These are phyloP conservation scores for Notospermus geniculatus DNA, from an alignment of 1,140 invertebrate species.

Conservation along the genomic window DNA sequence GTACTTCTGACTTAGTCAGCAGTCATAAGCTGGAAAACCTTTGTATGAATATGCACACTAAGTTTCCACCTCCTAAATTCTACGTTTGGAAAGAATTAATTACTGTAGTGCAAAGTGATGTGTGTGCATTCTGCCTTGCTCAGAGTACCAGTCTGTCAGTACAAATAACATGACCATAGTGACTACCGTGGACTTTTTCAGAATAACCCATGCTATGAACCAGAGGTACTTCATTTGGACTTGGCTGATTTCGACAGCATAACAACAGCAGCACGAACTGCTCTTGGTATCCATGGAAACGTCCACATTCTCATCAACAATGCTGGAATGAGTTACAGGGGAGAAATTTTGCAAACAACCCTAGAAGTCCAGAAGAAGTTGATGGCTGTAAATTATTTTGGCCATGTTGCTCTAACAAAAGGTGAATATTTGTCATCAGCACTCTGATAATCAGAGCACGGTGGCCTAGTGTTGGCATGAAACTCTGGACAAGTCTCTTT, in stretches of 20 bases:
- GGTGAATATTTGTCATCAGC: conserved; percentile 64
- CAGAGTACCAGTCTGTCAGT: no score
- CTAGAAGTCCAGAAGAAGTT: conserved; percentile 84
- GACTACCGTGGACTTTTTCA: conserved; percentile 20
- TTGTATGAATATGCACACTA: no score
- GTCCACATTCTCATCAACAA: conserved; percentile 93
- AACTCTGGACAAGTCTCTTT: no score
- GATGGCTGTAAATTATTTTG: conserved; percentile 94
- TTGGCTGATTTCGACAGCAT: conserved; percentile 70
- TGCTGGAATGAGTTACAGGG: conserved; percentile 83
- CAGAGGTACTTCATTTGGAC: conserved; percentile 75
- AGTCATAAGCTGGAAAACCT: no score
- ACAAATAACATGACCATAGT: no score
- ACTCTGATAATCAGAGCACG: no score
- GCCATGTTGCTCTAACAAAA: conserved; percentile 85
- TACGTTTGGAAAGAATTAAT: no score
- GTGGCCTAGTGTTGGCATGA: no score
- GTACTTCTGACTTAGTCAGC: no score
- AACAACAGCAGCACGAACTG: conserved; percentile 64
- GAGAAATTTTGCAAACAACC: conserved; percentile 71
- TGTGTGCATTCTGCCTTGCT: no score
- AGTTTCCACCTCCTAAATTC: no score
- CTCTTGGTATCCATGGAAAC: conserved; percentile 65
- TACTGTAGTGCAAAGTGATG: no score
- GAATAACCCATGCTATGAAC: conserved; percentile 60